phyloP scores from a whole-genome alignment of 2,888 invertebrate genomes.

The Hirtodrosophila duncani region DNA sequence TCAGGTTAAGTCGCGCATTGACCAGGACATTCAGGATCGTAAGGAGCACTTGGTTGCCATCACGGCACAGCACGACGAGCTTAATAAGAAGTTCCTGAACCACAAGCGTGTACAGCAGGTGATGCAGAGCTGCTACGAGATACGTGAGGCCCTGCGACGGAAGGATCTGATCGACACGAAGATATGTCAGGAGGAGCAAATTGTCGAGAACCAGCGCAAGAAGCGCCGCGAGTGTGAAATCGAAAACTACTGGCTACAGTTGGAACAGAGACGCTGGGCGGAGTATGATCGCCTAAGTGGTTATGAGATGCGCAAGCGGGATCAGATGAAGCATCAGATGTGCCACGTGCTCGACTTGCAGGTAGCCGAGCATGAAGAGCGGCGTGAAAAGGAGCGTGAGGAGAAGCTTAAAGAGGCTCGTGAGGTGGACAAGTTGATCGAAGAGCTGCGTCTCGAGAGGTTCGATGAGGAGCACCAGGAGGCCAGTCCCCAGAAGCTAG shows the following conservation, averaged over 20 bases:
- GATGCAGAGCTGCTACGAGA: conserved; percentile 73
- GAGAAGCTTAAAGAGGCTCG: conserved; percentile 47
- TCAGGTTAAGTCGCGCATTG: conserved; percentile 70
- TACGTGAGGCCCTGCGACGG: conserved; percentile 68
- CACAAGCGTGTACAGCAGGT: conserved; percentile 68
- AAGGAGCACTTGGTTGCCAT: conserved; percentile 64
- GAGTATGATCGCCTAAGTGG: conserved; percentile 46
- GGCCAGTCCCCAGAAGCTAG: conserved; percentile 8
- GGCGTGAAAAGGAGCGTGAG: conserved; percentile 34
- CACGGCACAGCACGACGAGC: conserved; percentile 53
- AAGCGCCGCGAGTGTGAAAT: conserved; percentile 47
- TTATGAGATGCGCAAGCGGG: conserved; percentile 48
- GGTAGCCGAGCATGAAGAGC: conserved; percentile 41
- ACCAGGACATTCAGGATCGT: conserved; percentile 69
- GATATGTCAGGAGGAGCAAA: conserved; percentile 71
- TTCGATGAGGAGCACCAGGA: conserved; percentile 40
- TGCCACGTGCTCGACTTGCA: conserved; percentile 47
- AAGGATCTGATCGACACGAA: conserved; percentile 61
- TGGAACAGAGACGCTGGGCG: conserved; percentile 50
- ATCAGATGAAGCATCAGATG: conserved; percentile 42
- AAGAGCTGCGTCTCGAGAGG: conserved; percentile 54
- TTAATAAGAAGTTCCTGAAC: conserved; percentile 57
- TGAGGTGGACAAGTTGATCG: conserved; percentile 42
- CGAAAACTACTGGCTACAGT: conserved; percentile 62
- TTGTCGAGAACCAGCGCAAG: conserved; percentile 64